Evolutionary conservation across 2,888 invertebrate genomes (phyloP), one percentile per base, ranked within the genome.

Genomic region (Ophion costatus): DNA sequence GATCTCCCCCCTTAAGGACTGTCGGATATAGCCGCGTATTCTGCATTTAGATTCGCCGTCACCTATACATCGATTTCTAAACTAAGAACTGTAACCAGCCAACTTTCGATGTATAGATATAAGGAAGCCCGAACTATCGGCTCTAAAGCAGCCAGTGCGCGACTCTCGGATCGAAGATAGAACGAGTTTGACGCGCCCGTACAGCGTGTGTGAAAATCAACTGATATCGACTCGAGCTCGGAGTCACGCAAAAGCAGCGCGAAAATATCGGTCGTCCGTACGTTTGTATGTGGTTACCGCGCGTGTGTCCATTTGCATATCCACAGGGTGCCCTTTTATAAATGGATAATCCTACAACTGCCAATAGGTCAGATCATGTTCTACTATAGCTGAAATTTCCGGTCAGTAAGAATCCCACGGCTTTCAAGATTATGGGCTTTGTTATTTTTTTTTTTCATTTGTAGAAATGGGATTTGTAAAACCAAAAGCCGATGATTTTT

Each of bases 11-110:
- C n/a, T 38, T 33, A 70, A 70, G 59, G 14, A 38, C 71, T 38
- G 22, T 57, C 57, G 38, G 71, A 57, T 71, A 38, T 57, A 71
- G 71, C 59, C 29, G 57, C 20, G 57, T 57, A 76, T 75, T 75
- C 29, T 64, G 64, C 51, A 66, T 56, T 29, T 76, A 56, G 64
- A 76, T 56, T 76, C 64, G 6, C 64, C 22, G 57, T 71, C 71
- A 29, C n/a, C 71, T 57, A 42, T 74, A 74, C 56, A 67, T 77
- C 76, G 67, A 76, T 66, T 64, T 59, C 73, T 61, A 74, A 59
- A 74, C 61, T 61, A 42, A 74, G 73, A 74, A 61, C 61, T 74
- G 73, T 61, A 64, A 64, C 75, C 64, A 51, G 64, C 64, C 64
- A 77, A 77, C 42, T 57, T 77, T 67, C 59, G 77, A 56, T 59